Evolutionary conservation across 2,888 invertebrate species (phyloP).

Genomic region (Lepidochrysops patricia): DNA sequence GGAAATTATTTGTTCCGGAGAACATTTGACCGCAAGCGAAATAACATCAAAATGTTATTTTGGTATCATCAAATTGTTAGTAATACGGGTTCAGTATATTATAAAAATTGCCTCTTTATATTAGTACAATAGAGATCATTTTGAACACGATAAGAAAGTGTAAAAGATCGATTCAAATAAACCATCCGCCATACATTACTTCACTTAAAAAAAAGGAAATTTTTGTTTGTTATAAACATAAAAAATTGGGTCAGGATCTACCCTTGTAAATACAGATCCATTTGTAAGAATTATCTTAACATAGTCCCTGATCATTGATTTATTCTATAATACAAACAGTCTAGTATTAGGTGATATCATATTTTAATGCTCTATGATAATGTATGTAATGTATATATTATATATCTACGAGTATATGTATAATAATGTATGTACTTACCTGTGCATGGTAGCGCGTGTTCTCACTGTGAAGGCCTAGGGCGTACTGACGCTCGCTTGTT

Average conservation of each 20-base stretch:
- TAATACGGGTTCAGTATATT: no score
- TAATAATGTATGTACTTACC: slow-evolving; percentile 33
- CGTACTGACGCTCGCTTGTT: slow-evolving; percentile 39
- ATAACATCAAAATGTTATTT: not conserved
- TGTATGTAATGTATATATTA: not conserved
- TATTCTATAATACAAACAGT: not conserved
- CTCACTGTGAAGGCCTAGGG: slow-evolving; percentile 33
- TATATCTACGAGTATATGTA: not conserved
- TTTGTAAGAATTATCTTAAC: slow-evolving; percentile 6
- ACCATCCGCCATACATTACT: no score
- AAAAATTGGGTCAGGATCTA: slow-evolving; percentile 1
- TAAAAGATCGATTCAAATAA: no score
- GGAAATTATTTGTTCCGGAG: not conserved
- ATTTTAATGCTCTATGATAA: not conserved
- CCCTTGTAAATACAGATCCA: not conserved
- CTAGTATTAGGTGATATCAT: no score
- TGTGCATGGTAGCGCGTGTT: slow-evolving; percentile 40
- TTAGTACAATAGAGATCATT: not conserved
- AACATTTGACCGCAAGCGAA: not conserved
- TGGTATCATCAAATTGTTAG: no score
- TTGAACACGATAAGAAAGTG: no score
- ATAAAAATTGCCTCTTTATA: not conserved
- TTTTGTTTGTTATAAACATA: not conserved
- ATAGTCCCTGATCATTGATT: not conserved
- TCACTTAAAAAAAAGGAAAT: not conserved